Conservation (phyloP, 1,140 invertebrate species). For the Eupristina koningsbergeri region DNA sequence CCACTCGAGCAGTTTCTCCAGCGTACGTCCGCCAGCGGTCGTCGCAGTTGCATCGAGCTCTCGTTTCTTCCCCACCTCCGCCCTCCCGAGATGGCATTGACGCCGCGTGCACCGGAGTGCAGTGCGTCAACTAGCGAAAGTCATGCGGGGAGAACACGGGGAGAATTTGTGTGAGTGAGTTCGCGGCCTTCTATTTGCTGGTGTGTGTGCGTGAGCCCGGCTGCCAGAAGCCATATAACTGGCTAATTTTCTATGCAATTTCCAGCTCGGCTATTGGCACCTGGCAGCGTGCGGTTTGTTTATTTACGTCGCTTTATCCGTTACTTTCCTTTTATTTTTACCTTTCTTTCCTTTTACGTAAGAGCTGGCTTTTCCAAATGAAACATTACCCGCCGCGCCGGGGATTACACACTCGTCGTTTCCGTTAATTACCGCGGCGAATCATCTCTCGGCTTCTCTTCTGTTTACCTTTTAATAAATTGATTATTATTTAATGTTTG, state of each 20-base stretch:
- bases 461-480: too few relatives aligned
- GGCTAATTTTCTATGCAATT: background rate
- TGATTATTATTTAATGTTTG: too few relatives aligned
- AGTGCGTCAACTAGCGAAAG: slow-evolving; percentile 21
- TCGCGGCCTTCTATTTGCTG: background rate
- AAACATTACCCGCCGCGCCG: background rate
- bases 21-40: background rate
- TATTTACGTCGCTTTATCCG: background rate
- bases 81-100: slow-evolving; percentile 19
- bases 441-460: too few relatives aligned
- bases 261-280: slow-evolving; percentile 12
- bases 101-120: background rate
- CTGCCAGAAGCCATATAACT: background rate
- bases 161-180: background rate
- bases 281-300: background rate
- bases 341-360: too few relatives aligned
- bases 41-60: slow-evolving; percentile 22
- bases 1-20: slow-evolving; percentile 37
- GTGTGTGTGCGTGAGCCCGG: background rate
- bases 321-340: background rate
- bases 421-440: too few relatives aligned
- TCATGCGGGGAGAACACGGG: background rate
- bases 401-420: too few relatives aligned
- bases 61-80: background rate
- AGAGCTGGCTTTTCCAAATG: background rate